Conservation (phyloP, 1,140 invertebrate genomes). For the Zaprionus inermis region DNA sequence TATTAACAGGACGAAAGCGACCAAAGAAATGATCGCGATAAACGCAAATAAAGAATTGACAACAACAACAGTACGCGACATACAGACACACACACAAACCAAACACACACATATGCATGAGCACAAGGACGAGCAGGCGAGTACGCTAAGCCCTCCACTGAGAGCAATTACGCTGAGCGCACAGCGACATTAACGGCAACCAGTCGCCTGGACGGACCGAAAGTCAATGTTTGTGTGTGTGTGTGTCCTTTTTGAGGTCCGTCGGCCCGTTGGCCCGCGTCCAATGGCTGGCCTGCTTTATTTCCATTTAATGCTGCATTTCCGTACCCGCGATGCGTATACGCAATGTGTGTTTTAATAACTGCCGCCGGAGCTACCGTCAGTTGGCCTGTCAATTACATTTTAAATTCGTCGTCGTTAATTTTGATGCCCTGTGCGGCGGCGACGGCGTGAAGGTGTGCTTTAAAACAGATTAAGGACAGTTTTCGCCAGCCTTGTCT, state of each 20-base stretch:
- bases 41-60: constrained; percentile 77
- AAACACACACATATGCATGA: not conserved
- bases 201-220: constrained; percentile 30
- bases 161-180: constrained; percentile 74
- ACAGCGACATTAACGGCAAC: constrained; percentile 40
- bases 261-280: not conserved
- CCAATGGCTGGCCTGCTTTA: constrained; percentile 51
- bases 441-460: constrained; percentile 36
- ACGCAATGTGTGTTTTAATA: constrained; percentile 76
- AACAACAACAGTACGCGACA: constrained; percentile 41
- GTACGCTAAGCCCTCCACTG: constrained; percentile 62
- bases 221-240: constrained; percentile 10
- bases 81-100: constrained; percentile 29
- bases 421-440: constrained; percentile 66
- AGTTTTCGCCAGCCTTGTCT: constrained; percentile 42
- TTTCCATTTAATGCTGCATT: constrained; percentile 79
- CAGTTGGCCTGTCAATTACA: constrained; percentile 80
- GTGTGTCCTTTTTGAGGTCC: constrained; percentile 53
- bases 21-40: constrained; percentile 72
- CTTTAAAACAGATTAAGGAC: constrained; percentile 78
- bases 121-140: not conserved
- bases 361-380: constrained; percentile 60
- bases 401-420: constrained; percentile 79
- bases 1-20: constrained; percentile 68
- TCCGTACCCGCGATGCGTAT: constrained; percentile 70